A percentile compares a stretch with the other conserved stretches of the same genome.
Evolutionary conservation across 2,113 vertebrate genomes (phyloP).

Genomic region (Atractosteus spatula): DNA sequence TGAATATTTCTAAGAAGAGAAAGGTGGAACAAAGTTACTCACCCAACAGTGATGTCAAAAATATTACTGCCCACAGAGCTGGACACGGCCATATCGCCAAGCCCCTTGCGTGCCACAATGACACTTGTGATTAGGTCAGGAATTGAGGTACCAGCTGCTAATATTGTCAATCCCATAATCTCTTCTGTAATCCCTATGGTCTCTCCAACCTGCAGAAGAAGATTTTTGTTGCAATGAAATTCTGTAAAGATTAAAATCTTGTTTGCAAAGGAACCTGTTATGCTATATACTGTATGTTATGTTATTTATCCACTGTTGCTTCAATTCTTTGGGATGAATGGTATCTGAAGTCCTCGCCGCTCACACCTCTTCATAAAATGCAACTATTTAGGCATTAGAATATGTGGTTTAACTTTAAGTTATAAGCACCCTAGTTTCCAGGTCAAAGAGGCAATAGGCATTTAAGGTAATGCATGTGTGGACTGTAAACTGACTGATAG

Average conservation of each 20-base stretch:
- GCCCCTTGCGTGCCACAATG: conserved; percentile 92
- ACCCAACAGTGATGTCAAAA: conserved; percentile 96
- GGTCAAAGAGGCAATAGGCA: not conserved
- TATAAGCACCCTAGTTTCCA: not conserved
- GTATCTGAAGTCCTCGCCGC: no score
- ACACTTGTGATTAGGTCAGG: conserved; percentile 95
- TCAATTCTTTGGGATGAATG: not conserved
- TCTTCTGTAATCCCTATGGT: conserved; percentile 94
- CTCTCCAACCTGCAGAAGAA: conserved; percentile 79
- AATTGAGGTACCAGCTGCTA: conserved; percentile 93
- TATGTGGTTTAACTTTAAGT: not conserved
- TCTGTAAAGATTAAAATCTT: not conserved
- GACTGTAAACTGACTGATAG: no score
- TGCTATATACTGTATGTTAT: not conserved
- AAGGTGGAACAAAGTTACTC: conserved; percentile 40
- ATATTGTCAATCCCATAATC: conserved; percentile 94
- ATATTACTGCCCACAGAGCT: conserved; percentile 96
- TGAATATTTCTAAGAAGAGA: not conserved
- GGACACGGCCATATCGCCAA: conserved; percentile 94
- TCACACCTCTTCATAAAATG: not conserved
- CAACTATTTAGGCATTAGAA: not conserved
- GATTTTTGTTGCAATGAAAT: not conserved
- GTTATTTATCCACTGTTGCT: not conserved
- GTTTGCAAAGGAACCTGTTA: no score
- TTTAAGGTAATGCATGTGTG: no score